A percentile compares a stretch with the other conserved stretches of the same genome.
Conservation (phyloP, 2,888 invertebrate species). For the Scaptomyza tumidula region DNA sequence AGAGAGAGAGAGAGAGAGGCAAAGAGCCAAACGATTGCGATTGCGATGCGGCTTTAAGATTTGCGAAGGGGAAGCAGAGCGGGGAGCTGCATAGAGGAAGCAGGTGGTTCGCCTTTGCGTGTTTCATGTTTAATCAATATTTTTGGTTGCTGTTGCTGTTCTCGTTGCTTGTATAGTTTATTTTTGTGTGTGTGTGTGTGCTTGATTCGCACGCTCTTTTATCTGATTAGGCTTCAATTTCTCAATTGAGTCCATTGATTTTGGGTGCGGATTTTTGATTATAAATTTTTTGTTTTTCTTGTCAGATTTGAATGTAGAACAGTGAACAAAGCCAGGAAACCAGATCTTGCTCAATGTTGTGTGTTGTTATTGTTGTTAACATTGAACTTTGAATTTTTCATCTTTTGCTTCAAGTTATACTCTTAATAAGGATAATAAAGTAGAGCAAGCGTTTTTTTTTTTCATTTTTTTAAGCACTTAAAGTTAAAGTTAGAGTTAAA, state of each 20-base stretch:
- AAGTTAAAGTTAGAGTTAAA: background rate
- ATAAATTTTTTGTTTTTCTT: background rate
- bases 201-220: constrained; percentile 67
- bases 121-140: constrained; percentile 81
- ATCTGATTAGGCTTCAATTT: constrained; percentile 79
- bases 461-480: background rate
- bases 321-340: constrained; percentile 19
- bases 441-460: background rate
- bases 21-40: constrained; percentile 1
- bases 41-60: constrained; percentile 46
- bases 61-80: constrained; percentile 8
- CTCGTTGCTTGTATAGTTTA: constrained; percentile 6
- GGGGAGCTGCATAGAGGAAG: constrained; percentile 16
- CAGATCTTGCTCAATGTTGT: background rate
- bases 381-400: too few relatives aligned
- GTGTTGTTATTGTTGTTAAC: too few relatives aligned
- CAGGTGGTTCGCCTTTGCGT: constrained; percentile 67
- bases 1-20: constrained; percentile 7
- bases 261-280: constrained; percentile 29
- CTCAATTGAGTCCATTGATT: constrained; percentile 74
- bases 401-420: background rate
- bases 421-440: background rate
- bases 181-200: constrained; percentile 20
- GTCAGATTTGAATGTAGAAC: constrained; percentile 13
- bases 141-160: constrained; percentile 29